Evolutionary conservation across 2,797 vertebrate species (phyloP), one percentile per base, ranked within the genome.

Genomic region (Pseudochirops corinnae): DNA sequence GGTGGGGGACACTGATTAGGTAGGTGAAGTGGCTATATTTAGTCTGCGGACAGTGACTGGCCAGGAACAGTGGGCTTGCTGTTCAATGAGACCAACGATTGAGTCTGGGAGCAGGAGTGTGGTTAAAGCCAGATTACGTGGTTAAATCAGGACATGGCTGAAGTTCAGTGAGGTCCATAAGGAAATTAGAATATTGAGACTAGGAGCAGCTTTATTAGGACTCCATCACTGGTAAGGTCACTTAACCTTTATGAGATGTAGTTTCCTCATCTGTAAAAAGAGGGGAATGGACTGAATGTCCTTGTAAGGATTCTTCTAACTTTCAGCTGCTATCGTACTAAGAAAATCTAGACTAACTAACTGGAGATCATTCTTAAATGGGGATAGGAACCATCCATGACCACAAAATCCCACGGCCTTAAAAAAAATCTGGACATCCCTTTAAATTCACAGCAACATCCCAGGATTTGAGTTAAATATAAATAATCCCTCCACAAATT

Each of bases 381-480:
- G 13, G 28, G 3, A n/a, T 5, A 55, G 39, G 52, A 50, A 91
- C 14, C 56, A 92, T 52, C 46, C 56, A 24, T 33, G 18, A 31
- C 33, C 55, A 62, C 60, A 92, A 94, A 94, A 94, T 46, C 93
- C 74, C 58, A 53, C 16, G 74, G 92, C 5, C 74, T 3, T 91
- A 21, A 91, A 93, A 39, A 29, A 91, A 87, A 57, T n/a, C 31
- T 29, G 21, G 33, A 28, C 24, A 50, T 87, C 39, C 90, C 53
- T 94, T 57, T 57, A 91, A 21, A 7, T 55, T 95, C 24, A 95
- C 52, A 50, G 46, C 55, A 93, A n/a, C 33, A 90, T 33, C 31
- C 91, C 18, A 33, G 4, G 31, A 94, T 82, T 18, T 82, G 7
- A 39, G 18, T n/a, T n/a, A 1, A 82, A 39, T 39, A 39, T 55